Percentiles rank a stretch among this genome's conserved stretches.
Evolutionary conservation across 1,140 invertebrate species (phyloP).

Genomic region (Dendroctonus valens): DNA sequence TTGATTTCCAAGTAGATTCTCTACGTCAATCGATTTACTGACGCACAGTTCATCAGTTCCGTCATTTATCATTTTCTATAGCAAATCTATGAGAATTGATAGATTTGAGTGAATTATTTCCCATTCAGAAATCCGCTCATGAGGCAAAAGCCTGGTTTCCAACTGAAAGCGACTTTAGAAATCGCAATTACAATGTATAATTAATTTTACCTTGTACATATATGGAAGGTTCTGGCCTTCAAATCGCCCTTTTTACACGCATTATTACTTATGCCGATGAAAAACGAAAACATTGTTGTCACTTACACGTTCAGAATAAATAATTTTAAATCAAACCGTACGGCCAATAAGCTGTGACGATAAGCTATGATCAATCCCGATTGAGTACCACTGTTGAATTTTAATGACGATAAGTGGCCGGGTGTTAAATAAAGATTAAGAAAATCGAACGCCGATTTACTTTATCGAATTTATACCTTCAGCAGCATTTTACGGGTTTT

Average conservation of each 20-base stretch:
- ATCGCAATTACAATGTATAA: background rate
- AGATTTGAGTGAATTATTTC: no score
- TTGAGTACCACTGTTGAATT: conserved; percentile 3
- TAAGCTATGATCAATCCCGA: conserved; percentile 13
- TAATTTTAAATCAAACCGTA: conserved; percentile 22
- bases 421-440: conserved; percentile 8
- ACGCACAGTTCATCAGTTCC: no score
- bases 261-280: background rate
- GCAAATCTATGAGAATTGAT: no score
- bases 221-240: conserved; percentile 5
- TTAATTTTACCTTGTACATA: conserved; percentile 5
- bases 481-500: no score
- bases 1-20: no score
- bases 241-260: conserved; percentile 2
- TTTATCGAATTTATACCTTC: no score
- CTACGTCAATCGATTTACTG: no score
- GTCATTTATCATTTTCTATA: no score
- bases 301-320: conserved; percentile 34
- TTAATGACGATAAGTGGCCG: conserved; percentile 5
- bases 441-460: background rate
- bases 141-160: no score
- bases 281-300: conserved; percentile 6
- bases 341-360: conserved; percentile 16
- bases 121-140: no score
- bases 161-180: no score